Evolutionary conservation across 1,140 invertebrate species (phyloP).

Genomic region (Ceratoteleas bidentatus): DNA sequence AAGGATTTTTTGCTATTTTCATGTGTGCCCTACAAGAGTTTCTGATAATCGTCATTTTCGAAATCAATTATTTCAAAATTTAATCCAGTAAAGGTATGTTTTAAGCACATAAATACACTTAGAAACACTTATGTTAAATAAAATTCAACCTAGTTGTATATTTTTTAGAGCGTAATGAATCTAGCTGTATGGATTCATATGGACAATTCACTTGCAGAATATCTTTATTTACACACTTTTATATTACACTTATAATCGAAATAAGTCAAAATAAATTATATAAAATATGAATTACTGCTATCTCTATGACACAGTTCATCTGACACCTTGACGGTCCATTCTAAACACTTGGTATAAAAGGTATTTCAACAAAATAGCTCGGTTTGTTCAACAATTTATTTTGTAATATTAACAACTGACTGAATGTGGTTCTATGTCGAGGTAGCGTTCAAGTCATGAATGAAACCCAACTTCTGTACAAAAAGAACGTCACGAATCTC

Average conservation of each 20-base stretch:
- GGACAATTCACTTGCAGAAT: neutral
- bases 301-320: constrained; percentile 2
- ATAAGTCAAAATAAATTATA: constrained; percentile 36
- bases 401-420: constrained; percentile 2
- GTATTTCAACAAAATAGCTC: neutral
- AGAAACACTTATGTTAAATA: too few species aligned
- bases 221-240: constrained; percentile 47
- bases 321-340: too few species aligned
- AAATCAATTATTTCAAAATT: too few species aligned
- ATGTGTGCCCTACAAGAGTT: too few species aligned
- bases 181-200: neutral
- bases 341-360: neutral
- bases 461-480: constrained; percentile 12
- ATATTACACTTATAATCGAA: constrained; percentile 20
- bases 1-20: too few species aligned
- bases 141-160: too few species aligned
- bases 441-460: neutral
- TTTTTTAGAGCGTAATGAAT: too few species aligned
- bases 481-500: constrained; percentile 13
- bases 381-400: constrained; percentile 11
- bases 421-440: neutral
- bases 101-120: too few species aligned
- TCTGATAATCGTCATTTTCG: too few species aligned
- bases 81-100: too few species aligned
- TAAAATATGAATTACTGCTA: constrained; percentile 1